Evolutionary conservation across 2,113 vertebrate species (phyloP).

Genomic region (Rhagologus leucostigma): DNA sequence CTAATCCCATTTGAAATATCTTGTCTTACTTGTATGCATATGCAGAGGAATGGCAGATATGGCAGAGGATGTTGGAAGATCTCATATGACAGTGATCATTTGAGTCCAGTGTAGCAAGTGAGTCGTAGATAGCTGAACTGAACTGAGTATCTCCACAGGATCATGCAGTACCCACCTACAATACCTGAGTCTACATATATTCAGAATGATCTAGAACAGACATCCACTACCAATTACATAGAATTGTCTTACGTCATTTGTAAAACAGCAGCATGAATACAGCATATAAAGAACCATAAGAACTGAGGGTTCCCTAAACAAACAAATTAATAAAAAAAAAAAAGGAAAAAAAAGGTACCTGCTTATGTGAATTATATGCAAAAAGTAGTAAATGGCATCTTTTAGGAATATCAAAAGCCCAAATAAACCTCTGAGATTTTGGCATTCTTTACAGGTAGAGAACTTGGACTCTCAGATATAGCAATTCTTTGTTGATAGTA

Average conservation of each 20-base stretch:
- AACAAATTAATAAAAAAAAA: background rate
- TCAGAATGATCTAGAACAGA: background rate
- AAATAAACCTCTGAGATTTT: background rate
- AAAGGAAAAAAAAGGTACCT: accelerated
- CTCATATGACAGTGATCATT: background rate
- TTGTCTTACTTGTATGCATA: background rate
- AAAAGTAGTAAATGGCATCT: background rate
- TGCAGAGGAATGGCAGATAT: background rate
- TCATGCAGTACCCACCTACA: no score
- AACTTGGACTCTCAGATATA: background rate
- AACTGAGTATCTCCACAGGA: background rate
- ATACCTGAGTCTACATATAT: no score
- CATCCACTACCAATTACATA: background rate
- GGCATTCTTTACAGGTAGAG: background rate
- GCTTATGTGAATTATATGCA: background rate
- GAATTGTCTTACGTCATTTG: background rate
- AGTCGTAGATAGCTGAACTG: background rate
- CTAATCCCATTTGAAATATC: background rate
- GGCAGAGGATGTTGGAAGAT: background rate
- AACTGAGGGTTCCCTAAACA: background rate
- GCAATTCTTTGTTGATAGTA: background rate
- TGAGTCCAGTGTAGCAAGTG: background rate
- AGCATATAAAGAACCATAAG: background rate
- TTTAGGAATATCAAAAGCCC: background rate
- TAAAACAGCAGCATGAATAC: background rate